Percentiles rank a stretch among this genome's conserved stretches.
These are phyloP conservation scores for Haliclystus octoradiatus DNA, from an alignment of 30 jellyfish, hydroid and myxozoan species.

Conservation along the genomic window DNA sequence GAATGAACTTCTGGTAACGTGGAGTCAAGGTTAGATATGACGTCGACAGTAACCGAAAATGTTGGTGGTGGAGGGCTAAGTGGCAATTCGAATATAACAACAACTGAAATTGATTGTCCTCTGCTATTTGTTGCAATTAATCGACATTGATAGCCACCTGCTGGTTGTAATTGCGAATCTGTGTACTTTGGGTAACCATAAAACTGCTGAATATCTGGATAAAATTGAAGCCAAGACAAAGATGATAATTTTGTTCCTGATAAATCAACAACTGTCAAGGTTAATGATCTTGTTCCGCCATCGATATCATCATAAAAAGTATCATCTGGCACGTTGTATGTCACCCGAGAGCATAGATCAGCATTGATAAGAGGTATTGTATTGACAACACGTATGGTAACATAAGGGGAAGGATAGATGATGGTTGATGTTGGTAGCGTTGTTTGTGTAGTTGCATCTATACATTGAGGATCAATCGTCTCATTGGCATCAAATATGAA, in stretches of 20 bases:
- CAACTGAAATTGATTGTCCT: conserved; percentile 53
- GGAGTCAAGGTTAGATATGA: conserved; percentile 13
- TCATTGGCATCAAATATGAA: neutral
- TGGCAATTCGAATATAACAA: conserved; percentile 48
- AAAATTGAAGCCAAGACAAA: neutral
- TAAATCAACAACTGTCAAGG: conserved; percentile 12
- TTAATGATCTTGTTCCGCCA: conserved; percentile 48
- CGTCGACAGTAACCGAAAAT: conserved; percentile 22
- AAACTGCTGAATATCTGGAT: conserved; percentile 3
- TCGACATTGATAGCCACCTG: conserved; percentile 41
- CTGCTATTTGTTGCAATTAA: conserved; percentile 54
- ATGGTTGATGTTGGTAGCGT: neutral
- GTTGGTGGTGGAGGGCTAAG: conserved; percentile 26
- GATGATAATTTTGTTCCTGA: neutral
- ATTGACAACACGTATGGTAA: neutral
- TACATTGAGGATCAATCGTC: neutral
- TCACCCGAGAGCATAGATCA: neutral
- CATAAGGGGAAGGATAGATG: neutral
- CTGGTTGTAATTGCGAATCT: conserved; percentile 29
- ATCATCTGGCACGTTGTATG: conserved; percentile 53
- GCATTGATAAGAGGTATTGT: neutral
- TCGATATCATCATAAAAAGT: conserved; percentile 72
- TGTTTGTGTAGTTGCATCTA: neutral
- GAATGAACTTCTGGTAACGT: conserved; percentile 67
- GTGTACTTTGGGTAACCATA: conserved; percentile 64